These are phyloP conservation scores for Aphaenogaster rudis DNA, from an alignment of 1,140 invertebrate species.

Conservation along the genomic window DNA sequence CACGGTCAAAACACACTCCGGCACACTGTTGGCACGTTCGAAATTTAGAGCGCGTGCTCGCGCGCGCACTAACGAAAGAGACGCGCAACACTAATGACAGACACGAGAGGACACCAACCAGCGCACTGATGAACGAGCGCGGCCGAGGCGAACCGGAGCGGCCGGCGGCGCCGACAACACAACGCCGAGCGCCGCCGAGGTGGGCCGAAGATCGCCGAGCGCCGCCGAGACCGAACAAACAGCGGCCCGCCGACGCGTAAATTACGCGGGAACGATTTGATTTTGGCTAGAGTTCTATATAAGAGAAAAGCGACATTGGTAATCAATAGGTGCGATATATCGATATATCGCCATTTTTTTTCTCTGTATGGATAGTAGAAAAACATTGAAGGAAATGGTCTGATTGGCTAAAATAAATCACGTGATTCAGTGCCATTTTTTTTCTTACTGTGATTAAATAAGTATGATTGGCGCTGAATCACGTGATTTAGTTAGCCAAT, in stretches of 20 bases:
- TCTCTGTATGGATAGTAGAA: too few relatives aligned
- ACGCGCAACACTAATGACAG: background rate
- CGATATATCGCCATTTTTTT: too few relatives aligned
- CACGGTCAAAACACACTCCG: background rate
- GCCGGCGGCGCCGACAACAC: slow-evolving; percentile 29
- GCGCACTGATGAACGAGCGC: slow-evolving; percentile 57
- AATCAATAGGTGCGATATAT: too few relatives aligned
- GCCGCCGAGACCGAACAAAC: slow-evolving; percentile 11
- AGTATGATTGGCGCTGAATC: too few relatives aligned
- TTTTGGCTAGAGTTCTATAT: background rate
- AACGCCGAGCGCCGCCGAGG: slow-evolving; percentile 40
- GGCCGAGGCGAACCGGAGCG: slow-evolving; percentile 15
- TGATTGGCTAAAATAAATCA: too few relatives aligned
- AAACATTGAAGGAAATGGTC: too few relatives aligned
- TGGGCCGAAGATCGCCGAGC: slow-evolving; percentile 54
- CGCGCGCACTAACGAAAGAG: background rate
- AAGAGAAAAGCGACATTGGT: too few relatives aligned
- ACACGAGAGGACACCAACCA: slow-evolving; percentile 22
- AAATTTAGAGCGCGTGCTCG: slow-evolving; percentile 31
- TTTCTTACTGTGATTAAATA: too few relatives aligned
- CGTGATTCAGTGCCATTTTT: too few relatives aligned
- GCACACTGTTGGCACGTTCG: background rate
- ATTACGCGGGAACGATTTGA: background rate
- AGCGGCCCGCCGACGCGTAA: background rate
- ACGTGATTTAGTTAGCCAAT: too few relatives aligned